A percentile compares a stretch with the other conserved stretches of the same genome.
phyloP scores from a whole-genome alignment of 2,113 vertebrate species.

The Varanus komodoensis region DNA sequence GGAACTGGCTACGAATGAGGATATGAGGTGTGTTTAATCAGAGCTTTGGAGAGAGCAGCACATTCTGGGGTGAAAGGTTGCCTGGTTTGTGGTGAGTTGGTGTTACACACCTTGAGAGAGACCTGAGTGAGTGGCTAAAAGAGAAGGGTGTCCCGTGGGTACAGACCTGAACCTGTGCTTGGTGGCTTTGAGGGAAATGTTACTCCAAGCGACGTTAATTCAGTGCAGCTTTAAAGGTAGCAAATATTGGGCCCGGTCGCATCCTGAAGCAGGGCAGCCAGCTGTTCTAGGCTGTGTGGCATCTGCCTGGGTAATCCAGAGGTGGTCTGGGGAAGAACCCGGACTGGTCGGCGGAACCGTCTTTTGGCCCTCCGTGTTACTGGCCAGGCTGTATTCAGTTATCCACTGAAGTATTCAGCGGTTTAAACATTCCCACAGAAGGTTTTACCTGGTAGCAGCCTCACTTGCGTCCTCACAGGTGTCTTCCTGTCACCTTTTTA shows the following conservation, averaged over 20 bases:
- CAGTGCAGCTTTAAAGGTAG: background rate
- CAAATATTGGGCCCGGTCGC: background rate
- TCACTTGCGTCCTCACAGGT: too few species aligned
- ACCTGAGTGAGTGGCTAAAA: too few species aligned
- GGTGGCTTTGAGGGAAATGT: background rate
- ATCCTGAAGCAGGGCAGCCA: background rate
- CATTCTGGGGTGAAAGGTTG: background rate
- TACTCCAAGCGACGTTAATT: background rate
- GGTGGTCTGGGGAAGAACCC: background rate
- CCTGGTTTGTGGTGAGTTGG: background rate
- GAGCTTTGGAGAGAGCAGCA: background rate
- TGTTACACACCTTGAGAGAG: background rate
- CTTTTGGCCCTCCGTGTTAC: background rate
- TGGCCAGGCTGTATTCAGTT: background rate
- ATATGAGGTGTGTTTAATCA: background rate
- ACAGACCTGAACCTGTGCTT: background rate
- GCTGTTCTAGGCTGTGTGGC: background rate
- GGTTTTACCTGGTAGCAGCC: background rate
- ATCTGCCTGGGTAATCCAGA: background rate
- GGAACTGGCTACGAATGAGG: background rate
- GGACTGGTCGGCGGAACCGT: too few species aligned
- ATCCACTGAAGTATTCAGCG: too few species aligned
- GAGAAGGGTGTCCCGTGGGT: background rate
- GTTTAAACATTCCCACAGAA: background rate
- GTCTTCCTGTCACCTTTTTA: background rate